Evolutionary conservation across 2,797 vertebrate species (phyloP), one percentile per base, ranked within the genome.

Genomic region (Neosalanx taihuensis): DNA sequence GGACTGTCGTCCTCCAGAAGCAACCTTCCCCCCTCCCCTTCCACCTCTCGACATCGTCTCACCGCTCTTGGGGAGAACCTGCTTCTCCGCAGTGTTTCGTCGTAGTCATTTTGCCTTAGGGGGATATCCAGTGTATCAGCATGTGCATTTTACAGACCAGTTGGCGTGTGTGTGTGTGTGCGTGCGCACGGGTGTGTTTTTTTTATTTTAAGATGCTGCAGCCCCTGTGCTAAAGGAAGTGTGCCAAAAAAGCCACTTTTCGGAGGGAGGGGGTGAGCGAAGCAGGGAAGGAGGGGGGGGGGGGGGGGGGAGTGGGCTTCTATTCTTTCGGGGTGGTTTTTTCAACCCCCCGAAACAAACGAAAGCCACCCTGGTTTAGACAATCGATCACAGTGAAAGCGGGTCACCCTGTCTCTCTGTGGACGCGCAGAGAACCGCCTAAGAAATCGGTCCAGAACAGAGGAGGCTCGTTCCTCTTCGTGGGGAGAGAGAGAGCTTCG

Each of bases 391-490:
- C 74, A 41, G 80, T 67, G 75, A 90, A 92, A 92, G 84, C 86
- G 15, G 92, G 91, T 93, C 91, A 92, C 90, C 89, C 20, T 74
- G 76, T 87, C 88, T 85, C 15, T 30, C 87, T 9, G 81, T 62
- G 84, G 90, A 91, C 84, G 80, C 72, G 73, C 79, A 73, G 77
- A 85, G 81, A 26, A 26, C 84, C 74, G 84, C 88, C 92, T 92
- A 92, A 92, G 93, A 92, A 93, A 91, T 92, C 85, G 61, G 75
- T 74, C 78, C 86, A 76, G 88, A 83, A 86, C 81, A 73, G 77
- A 71, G 63, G 76, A 83, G 82, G 76, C 82, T 90, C 87, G 91
- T 91, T 87, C 86, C 84, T 92, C 89, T 91, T 86, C 76, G 72
- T 46, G 59, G 85, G 84, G 84, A 78, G 69, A 85, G 70, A 85